Evolutionary conservation across 2,797 vertebrate genomes (phyloP).

Genomic region (Morelia viridis): DNA sequence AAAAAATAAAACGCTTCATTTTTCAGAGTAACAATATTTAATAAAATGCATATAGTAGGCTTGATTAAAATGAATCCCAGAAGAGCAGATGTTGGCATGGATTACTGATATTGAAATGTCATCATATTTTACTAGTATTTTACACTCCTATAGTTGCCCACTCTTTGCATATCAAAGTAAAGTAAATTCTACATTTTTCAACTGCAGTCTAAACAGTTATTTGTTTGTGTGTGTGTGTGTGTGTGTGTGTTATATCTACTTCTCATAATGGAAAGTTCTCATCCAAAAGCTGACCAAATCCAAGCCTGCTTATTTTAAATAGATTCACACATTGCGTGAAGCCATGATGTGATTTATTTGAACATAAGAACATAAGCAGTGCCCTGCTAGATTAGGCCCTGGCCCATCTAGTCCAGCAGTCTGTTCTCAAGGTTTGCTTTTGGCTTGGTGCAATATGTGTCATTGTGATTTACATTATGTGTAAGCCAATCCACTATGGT

Average conservation of each 20-base stretch:
- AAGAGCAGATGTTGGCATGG: slow-evolving; percentile 18
- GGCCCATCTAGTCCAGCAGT: not conserved
- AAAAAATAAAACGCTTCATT: not conserved
- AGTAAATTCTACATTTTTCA: slow-evolving; percentile 28
- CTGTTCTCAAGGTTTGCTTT: not conserved
- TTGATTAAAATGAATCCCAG: slow-evolving; percentile 48
- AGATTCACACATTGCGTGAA: not conserved
- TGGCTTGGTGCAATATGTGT: not conserved
- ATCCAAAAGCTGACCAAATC: not conserved
- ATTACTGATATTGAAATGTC: slow-evolving; percentile 3
- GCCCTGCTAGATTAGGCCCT: not conserved
- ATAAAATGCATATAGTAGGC: not conserved
- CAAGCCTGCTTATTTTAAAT: not conserved
- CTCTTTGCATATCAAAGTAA: not conserved
- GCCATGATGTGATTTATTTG: not conserved
- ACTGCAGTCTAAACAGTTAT: slow-evolving; percentile 19
- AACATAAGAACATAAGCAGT: not conserved
- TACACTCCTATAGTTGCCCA: not conserved
- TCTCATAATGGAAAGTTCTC: not conserved
- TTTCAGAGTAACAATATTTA: slow-evolving; percentile 17
- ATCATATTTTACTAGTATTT: not conserved
- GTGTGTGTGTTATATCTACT: not conserved
- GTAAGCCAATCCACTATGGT: not conserved
- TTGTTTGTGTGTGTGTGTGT: not conserved
- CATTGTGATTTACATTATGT: not conserved